Evolutionary conservation across 1,140 invertebrate genomes (phyloP).

Genomic region (Tachypleus tridentatus): DNA sequence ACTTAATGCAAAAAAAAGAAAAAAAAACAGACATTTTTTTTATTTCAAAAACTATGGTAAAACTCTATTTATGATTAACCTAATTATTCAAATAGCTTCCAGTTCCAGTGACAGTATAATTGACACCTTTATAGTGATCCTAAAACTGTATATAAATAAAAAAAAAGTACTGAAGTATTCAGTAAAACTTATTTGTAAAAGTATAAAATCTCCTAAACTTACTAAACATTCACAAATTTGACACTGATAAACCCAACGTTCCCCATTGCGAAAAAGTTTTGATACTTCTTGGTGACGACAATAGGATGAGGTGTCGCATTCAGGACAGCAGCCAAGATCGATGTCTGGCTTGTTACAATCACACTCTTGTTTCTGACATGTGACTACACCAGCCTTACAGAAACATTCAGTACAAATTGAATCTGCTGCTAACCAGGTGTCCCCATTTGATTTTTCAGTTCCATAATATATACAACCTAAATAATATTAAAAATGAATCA

Average conservation of each 20-base stretch:
- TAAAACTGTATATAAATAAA: too few species aligned
- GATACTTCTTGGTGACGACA: conserved; percentile 23
- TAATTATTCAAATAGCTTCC: too few species aligned
- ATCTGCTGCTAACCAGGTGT: conserved; percentile 34
- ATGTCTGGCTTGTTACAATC: conserved; percentile 18
- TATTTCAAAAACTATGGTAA: too few species aligned
- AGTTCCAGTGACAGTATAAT: too few species aligned
- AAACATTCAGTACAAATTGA: conserved; percentile 27
- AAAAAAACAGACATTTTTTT: too few species aligned
- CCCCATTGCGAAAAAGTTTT: conserved; percentile 20
- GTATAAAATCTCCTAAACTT: background rate
- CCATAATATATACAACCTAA: conserved; percentile 50
- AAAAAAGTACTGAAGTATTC: too few species aligned
- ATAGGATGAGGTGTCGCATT: conserved; percentile 18
- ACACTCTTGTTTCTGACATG: conserved; percentile 18
- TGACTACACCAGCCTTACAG: conserved; percentile 19
- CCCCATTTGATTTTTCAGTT: conserved; percentile 43
- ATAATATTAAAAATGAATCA: conserved; percentile 15
- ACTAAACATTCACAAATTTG: conserved; percentile 26
- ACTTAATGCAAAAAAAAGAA: too few species aligned
- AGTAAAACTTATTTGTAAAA: too few species aligned
- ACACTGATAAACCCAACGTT: conserved; percentile 24
- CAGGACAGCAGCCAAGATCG: conserved; percentile 22
- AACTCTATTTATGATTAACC: too few species aligned
- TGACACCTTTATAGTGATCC: too few species aligned